phyloP scores from a whole-genome alignment of 1,140 invertebrate genomes.

The Drosophila fuyamai region DNA sequence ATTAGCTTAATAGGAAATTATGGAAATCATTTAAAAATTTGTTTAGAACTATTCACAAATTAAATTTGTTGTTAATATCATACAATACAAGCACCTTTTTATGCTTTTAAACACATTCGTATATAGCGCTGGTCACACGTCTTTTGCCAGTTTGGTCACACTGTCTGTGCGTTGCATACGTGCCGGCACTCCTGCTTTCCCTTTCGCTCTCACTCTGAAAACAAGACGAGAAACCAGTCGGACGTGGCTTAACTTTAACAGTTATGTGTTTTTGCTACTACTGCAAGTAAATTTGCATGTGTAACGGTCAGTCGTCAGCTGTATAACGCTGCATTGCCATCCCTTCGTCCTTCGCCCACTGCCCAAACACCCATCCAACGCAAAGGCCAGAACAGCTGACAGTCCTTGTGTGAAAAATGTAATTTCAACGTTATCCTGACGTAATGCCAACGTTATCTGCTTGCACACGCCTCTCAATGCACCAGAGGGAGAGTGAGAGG shows the following conservation, averaged over 20 bases:
- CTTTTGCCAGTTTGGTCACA: constrained; percentile 10
- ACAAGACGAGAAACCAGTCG: constrained; percentile 8
- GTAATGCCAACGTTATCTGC: constrained; percentile 80
- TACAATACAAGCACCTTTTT: too few species aligned
- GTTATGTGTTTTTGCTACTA: constrained; percentile 62
- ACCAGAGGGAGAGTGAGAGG: not conserved
- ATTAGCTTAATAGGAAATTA: too few species aligned
- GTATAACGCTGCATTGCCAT: constrained; percentile 19
- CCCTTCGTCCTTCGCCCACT: not conserved
- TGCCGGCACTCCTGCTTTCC: too few species aligned
- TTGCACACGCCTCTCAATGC: constrained; percentile 57
- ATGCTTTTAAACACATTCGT: too few species aligned
- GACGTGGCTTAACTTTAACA: constrained; percentile 69
- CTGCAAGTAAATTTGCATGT: constrained; percentile 75
- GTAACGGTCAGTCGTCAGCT: constrained; percentile 66
- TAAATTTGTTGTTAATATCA: too few species aligned
- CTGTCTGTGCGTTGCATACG: not conserved
- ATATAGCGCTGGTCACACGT: not conserved
- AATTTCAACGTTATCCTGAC: constrained; percentile 81
- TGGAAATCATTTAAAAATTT: too few species aligned
- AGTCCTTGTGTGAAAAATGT: constrained; percentile 76
- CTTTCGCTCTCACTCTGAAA: not conserved
- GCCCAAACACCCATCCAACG: not conserved
- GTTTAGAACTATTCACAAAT: too few species aligned
- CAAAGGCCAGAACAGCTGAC: constrained; percentile 45